phyloP scores from a whole-genome alignment of 1,140 invertebrate genomes.

The Gerris buenoi region DNA sequence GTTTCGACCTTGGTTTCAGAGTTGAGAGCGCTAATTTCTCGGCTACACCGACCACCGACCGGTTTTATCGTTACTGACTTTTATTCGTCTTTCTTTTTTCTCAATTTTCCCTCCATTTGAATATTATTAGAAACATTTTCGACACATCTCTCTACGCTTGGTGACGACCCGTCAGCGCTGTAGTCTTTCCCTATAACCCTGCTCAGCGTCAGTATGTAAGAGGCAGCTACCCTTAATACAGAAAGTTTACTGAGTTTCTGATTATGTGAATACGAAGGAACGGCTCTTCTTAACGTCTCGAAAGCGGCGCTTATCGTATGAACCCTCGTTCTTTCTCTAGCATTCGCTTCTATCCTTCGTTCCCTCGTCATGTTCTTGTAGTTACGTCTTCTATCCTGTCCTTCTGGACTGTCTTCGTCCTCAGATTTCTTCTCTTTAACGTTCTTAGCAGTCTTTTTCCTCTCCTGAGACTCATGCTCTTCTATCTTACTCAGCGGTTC shows the following conservation, averaged over 20 bases:
- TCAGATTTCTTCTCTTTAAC: neutral
- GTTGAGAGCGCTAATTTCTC: too few relatives aligned
- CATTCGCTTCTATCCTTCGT: conserved; percentile 81
- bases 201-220: conserved; percentile 73
- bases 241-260: conserved; percentile 86
- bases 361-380: conserved; percentile 92
- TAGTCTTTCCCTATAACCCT: conserved; percentile 47
- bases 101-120: conserved; percentile 76
- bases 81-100: conserved; percentile 67
- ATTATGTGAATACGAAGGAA: conserved; percentile 81
- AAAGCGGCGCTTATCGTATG: conserved; percentile 91
- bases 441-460: neutral
- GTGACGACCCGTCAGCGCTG: conserved; percentile 30
- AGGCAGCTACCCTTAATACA: conserved; percentile 77
- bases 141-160: conserved; percentile 55
- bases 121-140: conserved; percentile 75
- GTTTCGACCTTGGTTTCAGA: too few relatives aligned
- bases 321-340: conserved; percentile 75
- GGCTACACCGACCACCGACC: too few relatives aligned
- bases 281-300: conserved; percentile 64
- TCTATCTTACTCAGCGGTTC: neutral
- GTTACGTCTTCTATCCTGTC: conserved; percentile 39
- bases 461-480: neutral
- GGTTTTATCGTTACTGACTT: too few relatives aligned
- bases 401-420: neutral